Base-by-base conservation (phyloP, 2,113 vertebrate genomes). In the Xenopus borealis region DNA sequence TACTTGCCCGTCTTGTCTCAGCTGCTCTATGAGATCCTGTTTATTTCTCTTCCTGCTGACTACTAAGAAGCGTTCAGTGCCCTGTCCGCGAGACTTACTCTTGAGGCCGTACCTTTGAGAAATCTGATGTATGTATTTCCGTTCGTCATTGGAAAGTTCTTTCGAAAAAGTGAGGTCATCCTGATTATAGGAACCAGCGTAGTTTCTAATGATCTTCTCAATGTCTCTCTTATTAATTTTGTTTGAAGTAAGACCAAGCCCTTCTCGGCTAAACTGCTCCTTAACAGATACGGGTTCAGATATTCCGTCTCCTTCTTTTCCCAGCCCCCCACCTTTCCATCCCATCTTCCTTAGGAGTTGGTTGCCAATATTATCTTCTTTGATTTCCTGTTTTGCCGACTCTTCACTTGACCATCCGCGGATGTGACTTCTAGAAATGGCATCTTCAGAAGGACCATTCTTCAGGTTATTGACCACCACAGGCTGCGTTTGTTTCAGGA, bases 341-440 rank as follows among this genome's bases (percentile, higher is more conserved):
- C 96, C 96, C 97, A 99, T 99, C 86, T 99, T 99, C 50, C 97
- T 91, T 46, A 99, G 89, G 72, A 99, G 92, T 81, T 97, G 95
- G 79, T 98, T 99, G 63, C 97, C 96, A 0, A 98, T 98, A 84
- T 99, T 99, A 81, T 99, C 97, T 78, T 98, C 96, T 78, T 93
- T 95, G 70, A 99, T 99, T 85, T 98, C 94, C 79, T 98, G 94
- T 78, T 85, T 93, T 45, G 88, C 89, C 62, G 92, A 90, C 62
- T 97, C 95, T 65, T 94, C 93, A 0, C 91, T 91, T 0, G 93
- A 94, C n/a, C 92, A 93, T 33, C 91, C 93, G 53, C 90, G 87
- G 68, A 98, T 98, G 86, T 97, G 94, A 64, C 95, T 94, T 70
- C 96, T 91, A 44, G 96, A 98, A 85, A 99, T 96, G 62, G 95